Percentiles rank a stretch among this genome's conserved stretches.
Evolutionary conservation across 1,140 invertebrate genomes (phyloP).

Genomic region (Drosophila busckii): DNA sequence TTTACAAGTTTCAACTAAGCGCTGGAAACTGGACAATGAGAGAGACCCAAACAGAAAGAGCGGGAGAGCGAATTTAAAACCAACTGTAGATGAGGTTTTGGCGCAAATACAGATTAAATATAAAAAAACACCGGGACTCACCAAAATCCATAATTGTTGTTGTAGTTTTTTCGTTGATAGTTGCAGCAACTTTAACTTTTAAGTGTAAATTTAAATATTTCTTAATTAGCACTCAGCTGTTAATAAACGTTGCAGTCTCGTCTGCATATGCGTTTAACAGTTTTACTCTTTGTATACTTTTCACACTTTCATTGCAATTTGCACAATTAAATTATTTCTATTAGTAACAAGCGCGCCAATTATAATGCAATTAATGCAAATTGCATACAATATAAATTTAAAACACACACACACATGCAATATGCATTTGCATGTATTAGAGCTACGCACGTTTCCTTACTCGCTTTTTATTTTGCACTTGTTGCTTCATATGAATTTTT

Average conservation of each 20-base stretch:
- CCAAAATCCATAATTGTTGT: too few relatives aligned
- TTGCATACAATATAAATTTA: conserved; percentile 41
- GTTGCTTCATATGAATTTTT: conserved; percentile 32
- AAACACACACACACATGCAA: conserved; percentile 9
- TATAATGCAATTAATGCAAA: conserved; percentile 37
- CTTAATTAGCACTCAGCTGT: too few relatives aligned
- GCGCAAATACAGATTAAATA: too few relatives aligned
- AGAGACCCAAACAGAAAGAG: neutral
- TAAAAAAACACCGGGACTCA: too few relatives aligned
- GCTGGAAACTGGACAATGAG: conserved; percentile 24
- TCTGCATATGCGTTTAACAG: neutral
- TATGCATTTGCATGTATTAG: conserved; percentile 8
- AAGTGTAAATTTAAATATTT: too few relatives aligned
- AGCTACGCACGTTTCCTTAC: conserved; percentile 20
- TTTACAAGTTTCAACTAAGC: conserved; percentile 66
- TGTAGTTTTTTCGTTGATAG: too few relatives aligned
- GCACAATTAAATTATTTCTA: conserved; percentile 43
- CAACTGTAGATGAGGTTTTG: too few relatives aligned
- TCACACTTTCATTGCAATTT: conserved; percentile 51
- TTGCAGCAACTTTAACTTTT: too few relatives aligned
- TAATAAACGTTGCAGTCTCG: conserved; percentile 1
- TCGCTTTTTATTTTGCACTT: conserved; percentile 37
- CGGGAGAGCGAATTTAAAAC: conserved; percentile 5
- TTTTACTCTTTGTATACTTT: conserved; percentile 5
- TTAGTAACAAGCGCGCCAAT: conserved; percentile 19